Percentiles rank a stretch among this genome's conserved stretches.
Conservation (phyloP, 2,113 vertebrate genomes). For the Platysternon megacephalum region DNA sequence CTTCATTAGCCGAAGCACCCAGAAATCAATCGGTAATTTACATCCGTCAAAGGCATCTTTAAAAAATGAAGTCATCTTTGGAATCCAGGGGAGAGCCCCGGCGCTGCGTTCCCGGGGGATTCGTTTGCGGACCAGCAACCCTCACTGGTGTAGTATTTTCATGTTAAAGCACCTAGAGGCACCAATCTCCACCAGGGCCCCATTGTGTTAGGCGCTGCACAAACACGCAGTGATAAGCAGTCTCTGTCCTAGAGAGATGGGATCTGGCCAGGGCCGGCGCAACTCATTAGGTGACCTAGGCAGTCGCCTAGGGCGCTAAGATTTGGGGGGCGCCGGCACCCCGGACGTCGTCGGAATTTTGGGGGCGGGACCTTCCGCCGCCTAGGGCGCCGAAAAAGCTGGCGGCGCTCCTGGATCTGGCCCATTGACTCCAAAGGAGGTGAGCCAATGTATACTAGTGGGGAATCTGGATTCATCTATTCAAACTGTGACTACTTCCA, state of each 20-base stretch:
- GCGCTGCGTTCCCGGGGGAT: background rate
- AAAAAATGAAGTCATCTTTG: background rate
- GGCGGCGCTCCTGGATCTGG: too few species aligned
- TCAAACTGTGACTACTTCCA: fast-evolving
- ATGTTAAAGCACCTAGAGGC: fast-evolving
- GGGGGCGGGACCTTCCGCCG: too few species aligned
- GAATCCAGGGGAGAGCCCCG: background rate
- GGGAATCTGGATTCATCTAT: background rate
- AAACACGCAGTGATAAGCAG: fast-evolving
- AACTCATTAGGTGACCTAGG: too few species aligned
- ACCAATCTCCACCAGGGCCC: background rate
- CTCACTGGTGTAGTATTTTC: background rate
- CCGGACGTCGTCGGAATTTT: too few species aligned
- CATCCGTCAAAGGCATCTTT: slow-evolving; percentile 16
- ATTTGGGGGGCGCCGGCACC: too few species aligned
- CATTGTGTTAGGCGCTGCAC: background rate
- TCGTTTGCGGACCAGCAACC: fast-evolving
- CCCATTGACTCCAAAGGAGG: background rate
- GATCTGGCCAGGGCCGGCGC: too few species aligned
- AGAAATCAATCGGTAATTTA: slow-evolving; percentile 51
- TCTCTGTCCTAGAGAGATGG: background rate
- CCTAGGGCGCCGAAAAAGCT: too few species aligned
- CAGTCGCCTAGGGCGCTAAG: too few species aligned
- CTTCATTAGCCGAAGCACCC: slow-evolving; percentile 68
- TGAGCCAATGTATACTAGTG: background rate